Evolutionary conservation across 2,888 invertebrate genomes (phyloP), one percentile per base, ranked within the genome.

Genomic region (Pristionchus maxplancki): DNA sequence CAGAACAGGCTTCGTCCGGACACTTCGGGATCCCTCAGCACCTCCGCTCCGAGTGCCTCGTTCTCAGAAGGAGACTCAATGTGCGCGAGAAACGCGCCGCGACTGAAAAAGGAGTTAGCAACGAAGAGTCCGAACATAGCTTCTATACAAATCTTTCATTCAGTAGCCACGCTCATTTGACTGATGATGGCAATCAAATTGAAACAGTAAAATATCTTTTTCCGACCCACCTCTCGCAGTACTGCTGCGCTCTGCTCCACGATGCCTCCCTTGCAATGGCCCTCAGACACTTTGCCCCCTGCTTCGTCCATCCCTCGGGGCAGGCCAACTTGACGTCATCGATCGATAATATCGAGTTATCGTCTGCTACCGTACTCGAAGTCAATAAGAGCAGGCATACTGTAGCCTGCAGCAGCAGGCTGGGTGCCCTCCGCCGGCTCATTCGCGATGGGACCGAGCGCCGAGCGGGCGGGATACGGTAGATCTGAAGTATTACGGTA

Each of bases 11-110:
- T 37, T 40, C 85, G 3, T 28, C 85, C 85, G 1, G 62, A 62
- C 24, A 85, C 85, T 90, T 91, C 17, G 90, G 96, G 74, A 97
- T 97, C 96, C 98, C 96, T 90, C 96, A 96, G 89, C 17, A 85
- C 64, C 40, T 85, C 85, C n/a, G 44, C 78, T 40, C 97, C 96
- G 40, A 98, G 97, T 95, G 97, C 96, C 95, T 98, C 97, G 96
- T 98, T 98, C 96, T 98, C 98, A 91, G 96, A 96, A 95, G 97
- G 97, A 71, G 97, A 97, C 95, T 98, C 97, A 92, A 98, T 97
- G 90, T 97, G 96, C 96, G 98, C 97, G 53, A 74, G 71, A 20
- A 53, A 24, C 11, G 71, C 28, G 6, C 71, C 87, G 31, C 87
- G 74, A 37, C 74, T 74, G 74, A 28, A 78, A 48, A 40, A n/a